phyloP scores from a whole-genome alignment of 2,888 invertebrate genomes.

The Ferdinandea cuprea region DNA sequence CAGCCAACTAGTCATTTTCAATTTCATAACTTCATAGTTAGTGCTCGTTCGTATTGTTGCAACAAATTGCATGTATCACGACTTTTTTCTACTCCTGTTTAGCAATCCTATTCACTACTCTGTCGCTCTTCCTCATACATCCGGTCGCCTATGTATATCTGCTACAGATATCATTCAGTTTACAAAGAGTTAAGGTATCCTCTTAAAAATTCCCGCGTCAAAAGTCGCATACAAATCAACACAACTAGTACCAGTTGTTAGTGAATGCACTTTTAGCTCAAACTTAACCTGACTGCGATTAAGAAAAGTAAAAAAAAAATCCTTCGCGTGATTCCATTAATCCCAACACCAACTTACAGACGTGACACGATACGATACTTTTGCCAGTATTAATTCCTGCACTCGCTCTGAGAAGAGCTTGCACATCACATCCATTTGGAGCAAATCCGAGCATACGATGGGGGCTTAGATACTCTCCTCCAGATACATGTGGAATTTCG shows the following conservation, averaged over 20 bases:
- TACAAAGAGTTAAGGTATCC: constrained; percentile 29
- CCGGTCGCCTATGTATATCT: constrained; percentile 29
- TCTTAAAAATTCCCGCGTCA: constrained; percentile 43
- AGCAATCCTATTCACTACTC: constrained; percentile 23
- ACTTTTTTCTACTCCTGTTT: constrained; percentile 67
- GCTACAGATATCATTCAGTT: constrained; percentile 31
- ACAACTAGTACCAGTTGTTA: constrained; percentile 8
- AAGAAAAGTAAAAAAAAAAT: constrained; percentile 10
- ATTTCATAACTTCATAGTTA: constrained; percentile 57
- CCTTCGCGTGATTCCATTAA: constrained; percentile 63
- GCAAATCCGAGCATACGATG: constrained; percentile 39
- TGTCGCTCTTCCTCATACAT: constrained; percentile 30
- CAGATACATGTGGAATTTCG: constrained; percentile 54
- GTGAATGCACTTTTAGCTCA: constrained; percentile 31
- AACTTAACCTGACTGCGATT: constrained; percentile 1
- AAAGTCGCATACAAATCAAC: constrained; percentile 47
- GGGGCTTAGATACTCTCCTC: constrained; percentile 5
- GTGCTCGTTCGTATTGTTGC: constrained; percentile 72
- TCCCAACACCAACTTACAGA: constrained; percentile 50
- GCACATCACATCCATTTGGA: constrained; percentile 56
- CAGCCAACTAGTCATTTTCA: constrained; percentile 27
- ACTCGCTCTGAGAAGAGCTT: constrained; percentile 21
- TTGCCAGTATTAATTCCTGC: neutral
- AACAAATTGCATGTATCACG: constrained; percentile 76
- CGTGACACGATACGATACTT: constrained; percentile 53